Evolutionary conservation across 2,113 vertebrate genomes (phyloP).

Genomic region (Todiramphus chloris): DNA sequence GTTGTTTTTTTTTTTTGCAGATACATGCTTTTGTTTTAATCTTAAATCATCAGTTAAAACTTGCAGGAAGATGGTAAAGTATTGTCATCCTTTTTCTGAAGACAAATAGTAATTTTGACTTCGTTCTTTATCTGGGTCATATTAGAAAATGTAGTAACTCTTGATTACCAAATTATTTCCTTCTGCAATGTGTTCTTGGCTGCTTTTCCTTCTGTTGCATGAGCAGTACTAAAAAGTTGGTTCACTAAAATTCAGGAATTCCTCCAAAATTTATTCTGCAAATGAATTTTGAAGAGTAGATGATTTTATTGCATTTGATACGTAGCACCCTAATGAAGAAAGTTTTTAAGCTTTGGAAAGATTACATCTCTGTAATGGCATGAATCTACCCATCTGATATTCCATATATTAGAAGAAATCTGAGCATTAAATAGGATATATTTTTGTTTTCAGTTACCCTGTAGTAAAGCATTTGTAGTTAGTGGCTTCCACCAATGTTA

Average conservation of each 20-base stretch:
- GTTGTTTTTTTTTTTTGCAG: neutral
- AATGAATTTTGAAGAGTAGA: neutral
- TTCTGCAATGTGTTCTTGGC: neutral
- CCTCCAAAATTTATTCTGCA: neutral
- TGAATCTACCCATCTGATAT: neutral
- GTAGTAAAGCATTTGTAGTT: neutral
- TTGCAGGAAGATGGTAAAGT: neutral
- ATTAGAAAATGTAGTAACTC: constrained; percentile 15
- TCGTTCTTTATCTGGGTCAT: constrained; percentile 3
- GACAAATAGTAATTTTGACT: neutral
- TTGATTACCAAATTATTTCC: constrained; percentile 18
- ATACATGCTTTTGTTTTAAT: neutral
- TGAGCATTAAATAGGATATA: neutral
- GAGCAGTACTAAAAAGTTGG: neutral
- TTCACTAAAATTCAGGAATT: neutral
- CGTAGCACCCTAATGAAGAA: neutral
- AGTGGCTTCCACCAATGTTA: neutral
- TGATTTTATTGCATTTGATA: neutral
- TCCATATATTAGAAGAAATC: neutral
- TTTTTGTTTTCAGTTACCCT: neutral
- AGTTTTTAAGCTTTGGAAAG: neutral
- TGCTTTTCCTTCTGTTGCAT: neutral
- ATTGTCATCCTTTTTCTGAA: neutral
- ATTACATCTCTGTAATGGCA: neutral
- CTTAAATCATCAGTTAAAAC: neutral